phyloP scores from a whole-genome alignment of 2,797 vertebrate species.

The Argentina silus region DNA sequence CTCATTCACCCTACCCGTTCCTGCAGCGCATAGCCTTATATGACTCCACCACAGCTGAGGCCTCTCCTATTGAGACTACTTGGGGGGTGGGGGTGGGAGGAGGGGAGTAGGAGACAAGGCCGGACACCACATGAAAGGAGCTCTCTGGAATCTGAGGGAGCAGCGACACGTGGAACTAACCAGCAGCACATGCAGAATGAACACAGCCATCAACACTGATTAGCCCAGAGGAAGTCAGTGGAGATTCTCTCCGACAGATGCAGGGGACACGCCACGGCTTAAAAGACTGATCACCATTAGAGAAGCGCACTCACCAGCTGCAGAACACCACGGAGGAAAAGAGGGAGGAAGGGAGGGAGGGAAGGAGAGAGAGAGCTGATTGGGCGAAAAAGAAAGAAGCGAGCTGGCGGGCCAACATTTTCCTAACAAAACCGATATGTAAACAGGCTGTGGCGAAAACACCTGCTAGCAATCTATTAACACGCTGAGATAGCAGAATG shows the following conservation, averaged over 20 bases:
- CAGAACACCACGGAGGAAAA: background rate
- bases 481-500: slow-evolving; percentile 5
- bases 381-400: background rate
- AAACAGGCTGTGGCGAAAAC: slow-evolving; percentile 17
- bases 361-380: slow-evolving; percentile 7
- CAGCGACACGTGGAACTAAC: background rate
- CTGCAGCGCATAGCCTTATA: slow-evolving; percentile 3
- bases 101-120: background rate
- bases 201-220: slow-evolving; percentile 4
- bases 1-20: background rate
- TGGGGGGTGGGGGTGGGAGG: too few relatives aligned
- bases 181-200: background rate
- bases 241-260: slow-evolving; percentile 7
- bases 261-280: background rate
- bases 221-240: slow-evolving; percentile 2
- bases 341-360: background rate
- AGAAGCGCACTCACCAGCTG: slow-evolving; percentile 5
- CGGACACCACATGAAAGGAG: slow-evolving; percentile 1
- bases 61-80: background rate
- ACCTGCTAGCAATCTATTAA: slow-evolving; percentile 34
- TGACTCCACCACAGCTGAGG: background rate
- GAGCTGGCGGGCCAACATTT: background rate
- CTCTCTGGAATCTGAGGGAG: background rate
- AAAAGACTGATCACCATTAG: background rate
- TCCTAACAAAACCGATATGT: slow-evolving; percentile 6